phyloP scores from a whole-genome alignment of 2,797 vertebrate genomes.

The Serranus cabrilla region DNA sequence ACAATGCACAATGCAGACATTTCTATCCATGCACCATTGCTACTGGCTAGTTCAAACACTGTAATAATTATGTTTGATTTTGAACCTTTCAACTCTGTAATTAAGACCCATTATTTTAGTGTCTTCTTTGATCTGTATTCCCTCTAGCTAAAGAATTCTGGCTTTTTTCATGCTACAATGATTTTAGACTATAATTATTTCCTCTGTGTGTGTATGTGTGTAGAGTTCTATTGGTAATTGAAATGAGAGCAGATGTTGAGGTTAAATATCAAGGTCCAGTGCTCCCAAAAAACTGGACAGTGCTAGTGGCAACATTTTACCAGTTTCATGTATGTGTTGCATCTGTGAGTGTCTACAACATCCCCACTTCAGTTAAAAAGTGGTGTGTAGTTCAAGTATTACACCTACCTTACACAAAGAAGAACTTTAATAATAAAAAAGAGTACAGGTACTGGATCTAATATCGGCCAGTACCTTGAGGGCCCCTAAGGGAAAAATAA shows the following conservation, averaged over 20 bases:
- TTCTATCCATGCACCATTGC: slow-evolving; percentile 59
- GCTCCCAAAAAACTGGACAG: slow-evolving; percentile 42
- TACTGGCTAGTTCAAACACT: slow-evolving; percentile 78
- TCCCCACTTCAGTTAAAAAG: slow-evolving; percentile 4
- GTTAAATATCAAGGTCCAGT: slow-evolving; percentile 65
- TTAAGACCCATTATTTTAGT: slow-evolving; percentile 79
- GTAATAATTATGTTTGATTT: slow-evolving; percentile 82
- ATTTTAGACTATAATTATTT: slow-evolving; percentile 81
- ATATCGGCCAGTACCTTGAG: background rate
- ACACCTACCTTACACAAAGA: slow-evolving; percentile 11
- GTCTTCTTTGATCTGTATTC: slow-evolving; percentile 81
- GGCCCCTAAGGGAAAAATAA: slow-evolving; percentile 12
- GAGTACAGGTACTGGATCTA: slow-evolving; percentile 8
- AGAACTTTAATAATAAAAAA: background rate
- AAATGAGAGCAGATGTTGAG: slow-evolving; percentile 69
- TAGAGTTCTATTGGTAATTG: slow-evolving; percentile 70
- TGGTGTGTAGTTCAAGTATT: background rate
- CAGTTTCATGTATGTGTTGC: slow-evolving; percentile 31
- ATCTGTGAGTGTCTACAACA: slow-evolving; percentile 19
- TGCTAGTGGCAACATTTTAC: slow-evolving; percentile 42
- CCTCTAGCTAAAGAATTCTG: slow-evolving; percentile 69
- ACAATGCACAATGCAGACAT: slow-evolving; percentile 66
- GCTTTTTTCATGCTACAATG: slow-evolving; percentile 67
- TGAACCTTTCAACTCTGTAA: slow-evolving; percentile 83
- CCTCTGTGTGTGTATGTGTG: slow-evolving; percentile 36